Base-by-base conservation (phyloP, 2,888 invertebrate genomes). In the Troides helena region DNA sequence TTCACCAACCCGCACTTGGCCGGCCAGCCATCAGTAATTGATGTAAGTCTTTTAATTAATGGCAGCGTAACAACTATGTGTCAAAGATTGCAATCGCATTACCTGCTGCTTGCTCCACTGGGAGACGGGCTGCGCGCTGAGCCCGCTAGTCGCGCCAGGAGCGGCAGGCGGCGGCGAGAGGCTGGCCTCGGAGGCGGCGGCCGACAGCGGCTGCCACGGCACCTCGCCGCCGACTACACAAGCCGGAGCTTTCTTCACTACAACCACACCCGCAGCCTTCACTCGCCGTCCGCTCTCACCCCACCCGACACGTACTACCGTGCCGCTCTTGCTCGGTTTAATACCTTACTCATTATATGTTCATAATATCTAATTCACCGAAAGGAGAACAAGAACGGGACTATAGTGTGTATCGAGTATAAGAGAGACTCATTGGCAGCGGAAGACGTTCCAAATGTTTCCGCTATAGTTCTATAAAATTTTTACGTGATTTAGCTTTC, bases 41-140 rank as follows among this genome's bases (percentile, higher is more conserved):
- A 8, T 43, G 12, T 10, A 43, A 43, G 43, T 43, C 12, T 43
- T 8, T 43, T 12, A 43, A 43, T 43, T 12, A 43, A 43, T 6
- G 43, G 43, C 12, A 43, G 12, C 43, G 30, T 3, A 12, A 7
- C 43, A 10, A 43, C 43, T 8, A 14, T 46, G 14, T 14, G 14
- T 46, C 3, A 46, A 14, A 12, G 14, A 46, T 46, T 46, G 1
- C n/a, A 12, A 7, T 53, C 53, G 14, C 46, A 75, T 77, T 75
- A 95, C 95, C 93, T 95, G 95, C 79, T 95, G 95, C 81, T 95
- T 95, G 76, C 94, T 94, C 96, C 96, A 96, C 78, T 95, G 95
- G 73, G 81, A 85, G 80, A 88, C 85, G 66, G 87, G 84, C 67
- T 81, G 87, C 88, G 72, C 74, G 86, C 87, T 71, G 80, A 91